phyloP scores from a whole-genome alignment of 2,797 vertebrate genomes.

The Podarcis siculus region DNA sequence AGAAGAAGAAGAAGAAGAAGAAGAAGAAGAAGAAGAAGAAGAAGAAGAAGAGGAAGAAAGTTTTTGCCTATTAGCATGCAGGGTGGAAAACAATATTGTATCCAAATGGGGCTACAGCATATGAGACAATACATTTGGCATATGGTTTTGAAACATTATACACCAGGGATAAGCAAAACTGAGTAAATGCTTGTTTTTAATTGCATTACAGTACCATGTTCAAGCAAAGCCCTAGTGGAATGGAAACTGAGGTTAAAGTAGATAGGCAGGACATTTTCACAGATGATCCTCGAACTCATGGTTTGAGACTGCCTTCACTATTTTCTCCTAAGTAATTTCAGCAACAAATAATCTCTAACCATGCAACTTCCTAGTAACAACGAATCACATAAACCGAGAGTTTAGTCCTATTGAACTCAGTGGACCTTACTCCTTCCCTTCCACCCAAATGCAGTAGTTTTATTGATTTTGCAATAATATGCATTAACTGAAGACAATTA shows the following conservation, averaged over 20 bases:
- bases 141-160: constrained; percentile 55
- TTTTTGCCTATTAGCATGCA: constrained; percentile 24
- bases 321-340: constrained; percentile 32
- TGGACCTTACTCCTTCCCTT: too few species aligned
- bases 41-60: background rate
- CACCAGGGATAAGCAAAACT: constrained; percentile 59
- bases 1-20: too few species aligned
- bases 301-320: background rate
- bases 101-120: constrained; percentile 48
- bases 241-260: constrained; percentile 18
- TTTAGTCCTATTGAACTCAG: background rate
- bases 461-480: too few species aligned
- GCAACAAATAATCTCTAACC: background rate
- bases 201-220: constrained; percentile 46
- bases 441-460: too few species aligned
- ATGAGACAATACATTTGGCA: constrained; percentile 63
- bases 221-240: constrained; percentile 26
- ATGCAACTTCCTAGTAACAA: constrained; percentile 4
- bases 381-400: background rate
- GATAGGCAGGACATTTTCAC: constrained; percentile 30
- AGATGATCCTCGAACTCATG: constrained; percentile 16
- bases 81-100: constrained; percentile 36
- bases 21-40: too few species aligned
- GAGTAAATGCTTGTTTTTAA: constrained; percentile 47
- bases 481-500: too few species aligned